Evolutionary conservation across 2,888 invertebrate genomes (phyloP).

Genomic region (Apodemia hepburni): DNA sequence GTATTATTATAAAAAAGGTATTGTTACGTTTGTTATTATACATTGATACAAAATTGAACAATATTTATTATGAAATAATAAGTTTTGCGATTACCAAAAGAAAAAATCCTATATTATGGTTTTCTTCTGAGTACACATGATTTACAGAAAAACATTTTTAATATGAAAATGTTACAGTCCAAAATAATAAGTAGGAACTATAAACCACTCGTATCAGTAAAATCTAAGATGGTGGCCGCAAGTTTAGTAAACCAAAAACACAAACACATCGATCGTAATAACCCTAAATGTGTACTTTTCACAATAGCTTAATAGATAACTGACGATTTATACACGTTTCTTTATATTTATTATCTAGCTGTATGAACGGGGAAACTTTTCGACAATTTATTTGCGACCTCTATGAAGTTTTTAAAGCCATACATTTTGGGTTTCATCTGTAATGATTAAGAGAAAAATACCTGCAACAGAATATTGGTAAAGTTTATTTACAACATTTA

Average conservation of each 20-base stretch:
- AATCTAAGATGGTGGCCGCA: neutral
- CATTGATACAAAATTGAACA: too few species aligned
- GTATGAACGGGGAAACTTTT: neutral
- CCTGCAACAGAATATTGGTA: too few species aligned
- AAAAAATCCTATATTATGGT: too few species aligned
- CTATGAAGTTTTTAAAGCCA: neutral
- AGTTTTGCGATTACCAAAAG: too few species aligned
- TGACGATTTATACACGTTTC: neutral
- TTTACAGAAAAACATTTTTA: neutral
- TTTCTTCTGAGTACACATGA: neutral
- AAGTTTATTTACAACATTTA: too few species aligned
- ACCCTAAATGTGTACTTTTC: neutral
- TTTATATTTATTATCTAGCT: constrained; percentile 1
- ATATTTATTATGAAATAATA: too few species aligned
- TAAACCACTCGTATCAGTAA: neutral
- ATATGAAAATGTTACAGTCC: neutral
- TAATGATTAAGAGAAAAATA: too few species aligned
- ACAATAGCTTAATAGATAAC: neutral
- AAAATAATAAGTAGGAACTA: neutral
- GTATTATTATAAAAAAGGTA: too few species aligned
- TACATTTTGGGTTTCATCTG: too few species aligned
- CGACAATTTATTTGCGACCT: neutral
- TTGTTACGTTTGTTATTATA: too few species aligned
- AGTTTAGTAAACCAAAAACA: neutral
- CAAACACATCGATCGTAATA: neutral